Evolutionary conservation across 2,888 invertebrate genomes (phyloP), one percentile per base, ranked within the genome.

Genomic region (Keiferia lycopersicella): DNA sequence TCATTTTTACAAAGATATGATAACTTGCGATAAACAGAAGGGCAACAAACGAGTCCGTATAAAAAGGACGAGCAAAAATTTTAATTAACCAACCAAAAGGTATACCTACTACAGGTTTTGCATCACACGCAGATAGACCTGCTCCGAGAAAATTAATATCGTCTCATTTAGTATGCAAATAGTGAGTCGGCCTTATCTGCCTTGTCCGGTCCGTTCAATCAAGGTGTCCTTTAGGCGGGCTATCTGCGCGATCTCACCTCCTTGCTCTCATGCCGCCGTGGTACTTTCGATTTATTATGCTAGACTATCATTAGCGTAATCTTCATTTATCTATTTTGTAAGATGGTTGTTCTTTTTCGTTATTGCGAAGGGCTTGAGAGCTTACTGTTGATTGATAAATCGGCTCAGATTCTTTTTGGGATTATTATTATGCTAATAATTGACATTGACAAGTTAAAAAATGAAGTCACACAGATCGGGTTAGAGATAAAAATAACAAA

Each of bases 91-190:
- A 34, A 61, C 61, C 38, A 61, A 61, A 26, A 51, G 38, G 59
- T 59, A 59, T 61, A 45, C 60, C 60, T 34, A 53, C 51, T 62
- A 62, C 51, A 62, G 64, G 50, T 53, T 60, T 64, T 58, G 26
- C 50, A 34, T 45, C 73, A 39, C 51, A 53, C 51, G 56, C 56
- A 34, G 72, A 67, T 71, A 73, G 76, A 74, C 73, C 73, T 75
- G 75, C 79, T 76, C 68, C 67, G 74, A 77, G 77, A 81, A 88
- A 88, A 90, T 88, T 89, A 88, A 90, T 90, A 90, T 84, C 74
- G 77, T 74, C 86, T 89, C 87, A 86, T 90, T 89, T 84, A 90
- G 82, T 88, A 91, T 90, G 90, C 87, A 88, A 89, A 90, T 89
- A 86, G 84, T 78, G 77, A 76, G 78, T 77, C 76, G 68, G 68